These are phyloP conservation scores for Polyodon spathula DNA, from an alignment of 2,113 vertebrate species.

Conservation along the genomic window DNA sequence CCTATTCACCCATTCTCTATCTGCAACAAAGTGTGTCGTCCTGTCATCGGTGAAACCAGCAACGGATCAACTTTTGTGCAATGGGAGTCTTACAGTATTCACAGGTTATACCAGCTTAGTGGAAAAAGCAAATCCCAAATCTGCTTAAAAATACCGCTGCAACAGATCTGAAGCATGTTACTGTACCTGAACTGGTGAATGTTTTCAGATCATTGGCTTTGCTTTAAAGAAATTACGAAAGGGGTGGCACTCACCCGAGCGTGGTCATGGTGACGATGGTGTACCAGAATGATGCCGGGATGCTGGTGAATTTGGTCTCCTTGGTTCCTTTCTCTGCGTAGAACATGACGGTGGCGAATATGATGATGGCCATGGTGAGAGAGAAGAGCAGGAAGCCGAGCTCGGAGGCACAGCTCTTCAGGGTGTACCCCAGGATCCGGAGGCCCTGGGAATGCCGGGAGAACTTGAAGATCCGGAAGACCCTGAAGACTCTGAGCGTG, in stretches of 20 bases:
- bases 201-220: no score
- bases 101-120: no score
- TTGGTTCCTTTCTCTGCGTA: conserved; percentile 82
- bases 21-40: no score
- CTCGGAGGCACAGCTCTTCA: conserved; percentile 84
- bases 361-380: conserved; percentile 90
- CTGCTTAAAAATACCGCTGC: no score
- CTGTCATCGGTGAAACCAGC: no score
- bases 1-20: no score
- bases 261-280: conserved; percentile 92
- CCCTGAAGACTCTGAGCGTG: conserved; percentile 75
- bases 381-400: conserved; percentile 88
- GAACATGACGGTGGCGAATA: conserved; percentile 90
- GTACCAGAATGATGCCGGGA: conserved; percentile 89
- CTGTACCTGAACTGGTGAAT: no score
- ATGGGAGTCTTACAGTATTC: no score
- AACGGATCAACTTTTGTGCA: no score
- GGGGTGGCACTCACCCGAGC: conserved; percentile 69
- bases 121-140: no score
- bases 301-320: conserved; percentile 79
- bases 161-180: no score
- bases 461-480: conserved; percentile 90
- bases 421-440: conserved; percentile 78
- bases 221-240: no score
- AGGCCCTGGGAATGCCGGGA: conserved; percentile 79